Evolutionary conservation across 2,888 invertebrate genomes (phyloP).

Genomic region (Tachina grossa): DNA sequence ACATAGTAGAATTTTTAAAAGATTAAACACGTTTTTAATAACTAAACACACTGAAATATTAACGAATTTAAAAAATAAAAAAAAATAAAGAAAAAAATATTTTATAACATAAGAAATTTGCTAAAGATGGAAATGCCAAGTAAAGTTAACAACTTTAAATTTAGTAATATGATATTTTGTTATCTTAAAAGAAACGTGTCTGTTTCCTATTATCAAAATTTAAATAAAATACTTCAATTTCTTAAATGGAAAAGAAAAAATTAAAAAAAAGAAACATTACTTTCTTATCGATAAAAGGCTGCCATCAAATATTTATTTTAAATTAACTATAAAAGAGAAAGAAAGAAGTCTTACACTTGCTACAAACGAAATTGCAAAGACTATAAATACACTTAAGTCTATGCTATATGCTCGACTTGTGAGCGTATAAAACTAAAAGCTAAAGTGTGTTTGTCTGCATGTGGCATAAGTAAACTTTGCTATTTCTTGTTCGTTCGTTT

Average conservation of each 20-base stretch:
- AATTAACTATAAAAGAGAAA: slow-evolving; percentile 51
- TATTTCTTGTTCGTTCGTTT: not conserved
- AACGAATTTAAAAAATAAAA: not conserved
- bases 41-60: not conserved
- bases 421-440: not conserved
- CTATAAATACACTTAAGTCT: slow-evolving; percentile 44
- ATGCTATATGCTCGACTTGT: not conserved
- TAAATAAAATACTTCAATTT: slow-evolving; percentile 4
- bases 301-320: slow-evolving; percentile 63
- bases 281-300: slow-evolving; percentile 42
- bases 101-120: no score
- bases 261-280: not conserved
- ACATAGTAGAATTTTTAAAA: not conserved
- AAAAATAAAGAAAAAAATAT: not conserved
- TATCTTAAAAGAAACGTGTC: no score
- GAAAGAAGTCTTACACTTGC: not conserved
- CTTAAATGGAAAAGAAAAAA: not conserved
- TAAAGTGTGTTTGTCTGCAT: not conserved
- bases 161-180: not conserved
- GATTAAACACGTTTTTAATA: not conserved
- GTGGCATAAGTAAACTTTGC: slow-evolving; percentile 47
- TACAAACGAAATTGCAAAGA: slow-evolving; percentile 25
- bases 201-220: not conserved
- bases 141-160: not conserved
- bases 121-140: not conserved